Conservation (phyloP, 2,888 invertebrate species). For the Cataglyphis livida region DNA sequence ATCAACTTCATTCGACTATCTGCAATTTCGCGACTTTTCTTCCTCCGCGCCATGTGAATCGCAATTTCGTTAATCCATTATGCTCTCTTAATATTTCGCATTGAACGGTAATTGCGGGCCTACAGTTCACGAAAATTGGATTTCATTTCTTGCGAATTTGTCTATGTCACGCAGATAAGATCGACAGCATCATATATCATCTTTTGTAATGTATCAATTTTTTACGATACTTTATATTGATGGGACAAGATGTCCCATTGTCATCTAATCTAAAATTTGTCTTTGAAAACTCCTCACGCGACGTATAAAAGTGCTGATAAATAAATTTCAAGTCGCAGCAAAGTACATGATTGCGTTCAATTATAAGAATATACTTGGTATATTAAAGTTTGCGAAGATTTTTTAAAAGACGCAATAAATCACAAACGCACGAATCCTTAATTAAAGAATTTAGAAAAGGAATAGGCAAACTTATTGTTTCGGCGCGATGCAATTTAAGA, state of each 20-base stretch:
- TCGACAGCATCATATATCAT: background rate
- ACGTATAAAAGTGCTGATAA: background rate
- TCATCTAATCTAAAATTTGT: constrained; percentile 9
- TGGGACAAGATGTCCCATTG: constrained; percentile 2
- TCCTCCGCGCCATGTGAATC: constrained; percentile 1
- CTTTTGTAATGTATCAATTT: background rate
- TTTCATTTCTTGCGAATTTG: background rate
- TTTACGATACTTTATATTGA: background rate
- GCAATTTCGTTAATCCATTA: background rate
- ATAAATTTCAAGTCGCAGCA: background rate
- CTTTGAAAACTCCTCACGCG: background rate
- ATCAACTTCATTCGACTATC: constrained; percentile 66
- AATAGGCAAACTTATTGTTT: constrained; percentile 22
- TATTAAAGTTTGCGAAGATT: background rate
- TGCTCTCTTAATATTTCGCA: constrained; percentile 3
- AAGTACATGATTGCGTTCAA: background rate
- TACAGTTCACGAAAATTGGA: constrained; percentile 3
- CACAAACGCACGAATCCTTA: background rate
- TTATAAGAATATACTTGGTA: background rate
- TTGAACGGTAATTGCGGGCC: background rate
- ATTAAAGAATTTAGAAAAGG: constrained; percentile 31
- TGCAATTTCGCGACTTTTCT: constrained; percentile 59
- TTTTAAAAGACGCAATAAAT: constrained; percentile 13
- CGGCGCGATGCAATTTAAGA: constrained; percentile 39
- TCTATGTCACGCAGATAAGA: background rate